Evolutionary conservation across 2,113 vertebrate genomes (phyloP), one percentile per base, ranked within the genome.

Genomic region (Psilopsiagon aurifrons): DNA sequence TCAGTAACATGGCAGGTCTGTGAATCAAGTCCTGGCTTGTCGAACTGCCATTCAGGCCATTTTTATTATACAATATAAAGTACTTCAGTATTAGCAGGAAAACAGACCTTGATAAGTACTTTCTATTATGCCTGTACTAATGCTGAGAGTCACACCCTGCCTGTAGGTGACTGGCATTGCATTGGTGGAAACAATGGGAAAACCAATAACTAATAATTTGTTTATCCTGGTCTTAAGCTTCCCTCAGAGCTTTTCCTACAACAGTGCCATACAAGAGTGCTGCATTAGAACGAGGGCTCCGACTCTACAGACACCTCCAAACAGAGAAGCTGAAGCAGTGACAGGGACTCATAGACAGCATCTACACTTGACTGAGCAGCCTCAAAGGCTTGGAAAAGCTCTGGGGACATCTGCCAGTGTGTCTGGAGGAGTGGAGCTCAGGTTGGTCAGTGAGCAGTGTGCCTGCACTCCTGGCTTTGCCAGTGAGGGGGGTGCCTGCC

Each of bases 141-240:
- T 46, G 59, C 1, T 60, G 68, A 54, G 39, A 9, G 39, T 49
- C 47, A 2, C 28, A 66, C 64, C 59, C 46, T 80, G 85, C 80
- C 43, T 83, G 55, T 35, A 75, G 24, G 67, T 60, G 69, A 31
- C 51, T 70, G 79, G 51, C 43, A 29, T 62, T 20, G 60, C 71
- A 10, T 0, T 37, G 43, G 52, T 9, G 5, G 4, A 51, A 76
- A 52, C 4, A 39, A 76, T 68, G 73, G 71, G 77, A 44, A 83
- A 95, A 73, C n/a, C 66, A 68, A 49, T 71, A 59, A 79, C 88
- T 13, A 81, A 39, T 67, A 90, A 92, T 5, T 83, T 92, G 79
- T 94, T 97, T 95, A 93, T 92, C 85, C 88, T 67, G 68, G 25
- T 60, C 15, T 85, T 88, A 92, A 94, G 75, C 92, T 88, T 63